A percentile compares a stretch with the other conserved stretches of the same genome.
These are phyloP conservation scores for Sphaeridia pumilis DNA, from an alignment of 2,888 invertebrate species.

Conservation along the genomic window DNA sequence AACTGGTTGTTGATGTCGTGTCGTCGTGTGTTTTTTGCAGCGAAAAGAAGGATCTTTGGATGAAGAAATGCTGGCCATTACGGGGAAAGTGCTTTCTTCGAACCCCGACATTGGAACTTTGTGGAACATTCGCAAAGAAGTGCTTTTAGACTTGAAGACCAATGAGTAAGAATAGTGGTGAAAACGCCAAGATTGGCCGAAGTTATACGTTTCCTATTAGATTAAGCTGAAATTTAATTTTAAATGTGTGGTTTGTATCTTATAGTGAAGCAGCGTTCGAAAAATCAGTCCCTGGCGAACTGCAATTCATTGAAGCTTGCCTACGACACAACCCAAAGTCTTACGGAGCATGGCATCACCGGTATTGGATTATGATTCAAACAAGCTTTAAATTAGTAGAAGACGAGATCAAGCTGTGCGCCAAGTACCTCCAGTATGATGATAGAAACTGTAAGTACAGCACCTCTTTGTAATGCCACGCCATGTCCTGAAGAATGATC, in stretches of 20 bases:
- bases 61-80: conserved; percentile 56
- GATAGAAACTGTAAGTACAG: conserved; percentile 81
- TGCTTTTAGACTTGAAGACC: no score
- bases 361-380: conserved; percentile 70
- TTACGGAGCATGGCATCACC: conserved; percentile 92
- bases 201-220: no score
- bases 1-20: no score
- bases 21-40: no score
- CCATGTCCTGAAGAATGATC: no score
- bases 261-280: conserved; percentile 13
- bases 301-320: conserved; percentile 70
- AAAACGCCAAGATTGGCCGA: no score
- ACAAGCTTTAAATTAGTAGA: conserved; percentile 64
- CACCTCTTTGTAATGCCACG: no score
- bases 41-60: conserved; percentile 54
- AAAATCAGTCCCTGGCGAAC: conserved; percentile 44
- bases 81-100: conserved; percentile 60
- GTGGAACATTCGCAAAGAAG: conserved; percentile 90
- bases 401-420: conserved; percentile 70
- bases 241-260: no score
- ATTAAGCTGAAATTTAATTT: no score
- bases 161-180: no score
- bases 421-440: conserved; percentile 75
- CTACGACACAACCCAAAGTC: conserved; percentile 86
- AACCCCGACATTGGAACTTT: conserved; percentile 91